phyloP scores from a whole-genome alignment of 2,113 vertebrate species.

The Salvator merianae region DNA sequence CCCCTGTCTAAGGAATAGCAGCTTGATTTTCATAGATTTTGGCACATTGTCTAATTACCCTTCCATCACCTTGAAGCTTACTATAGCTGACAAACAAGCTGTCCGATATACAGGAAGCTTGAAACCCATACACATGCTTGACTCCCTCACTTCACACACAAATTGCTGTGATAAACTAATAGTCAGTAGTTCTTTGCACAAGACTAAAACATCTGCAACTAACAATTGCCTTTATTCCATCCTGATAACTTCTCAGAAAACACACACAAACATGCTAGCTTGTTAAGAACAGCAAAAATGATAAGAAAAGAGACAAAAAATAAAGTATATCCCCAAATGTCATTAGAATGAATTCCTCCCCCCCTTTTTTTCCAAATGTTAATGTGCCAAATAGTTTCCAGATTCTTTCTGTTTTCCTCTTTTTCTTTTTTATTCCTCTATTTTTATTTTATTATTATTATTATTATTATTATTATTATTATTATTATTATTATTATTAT shows the following conservation, averaged over 20 bases:
- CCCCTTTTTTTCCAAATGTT: not conserved
- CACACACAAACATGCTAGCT: not conserved
- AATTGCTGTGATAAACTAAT: constrained; percentile 32
- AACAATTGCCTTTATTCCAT: constrained; percentile 23
- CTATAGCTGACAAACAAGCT: constrained; percentile 37
- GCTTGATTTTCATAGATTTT: constrained; percentile 48
- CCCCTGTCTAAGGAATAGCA: constrained; percentile 23
- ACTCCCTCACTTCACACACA: not conserved
- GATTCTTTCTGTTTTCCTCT: too few relatives aligned
- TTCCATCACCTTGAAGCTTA: constrained; percentile 49
- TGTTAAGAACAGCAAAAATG: not conserved
- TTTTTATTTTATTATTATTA: too few relatives aligned
- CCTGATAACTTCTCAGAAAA: constrained; percentile 20
- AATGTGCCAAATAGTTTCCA: not conserved
- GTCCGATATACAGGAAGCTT: constrained; percentile 15
- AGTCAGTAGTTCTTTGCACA: not conserved
- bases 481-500: too few relatives aligned
- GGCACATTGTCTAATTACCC: constrained; percentile 38
- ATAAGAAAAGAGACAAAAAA: not conserved
- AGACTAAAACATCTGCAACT: not conserved
- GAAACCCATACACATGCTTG: not conserved
- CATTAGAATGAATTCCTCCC: not conserved
- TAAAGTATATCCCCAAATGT: not conserved
- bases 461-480: too few relatives aligned
- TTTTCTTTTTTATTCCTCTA: too few relatives aligned